Base-by-base conservation (phyloP, 1,140 invertebrate genomes). In the Wasmannia auropunctata region DNA sequence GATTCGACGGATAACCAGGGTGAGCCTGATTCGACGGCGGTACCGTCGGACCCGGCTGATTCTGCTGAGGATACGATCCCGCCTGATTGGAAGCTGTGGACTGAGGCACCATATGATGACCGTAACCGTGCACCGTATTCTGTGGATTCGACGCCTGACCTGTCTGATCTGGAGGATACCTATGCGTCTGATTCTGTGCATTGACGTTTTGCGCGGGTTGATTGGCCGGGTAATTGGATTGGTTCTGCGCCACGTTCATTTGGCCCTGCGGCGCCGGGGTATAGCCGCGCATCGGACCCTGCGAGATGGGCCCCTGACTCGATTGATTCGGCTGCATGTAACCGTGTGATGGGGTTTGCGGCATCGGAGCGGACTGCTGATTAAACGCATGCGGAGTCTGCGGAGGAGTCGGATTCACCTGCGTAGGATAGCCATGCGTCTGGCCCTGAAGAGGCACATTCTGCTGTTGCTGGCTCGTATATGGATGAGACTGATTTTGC, bases 81-180 rank as follows among this genome's bases (percentile, higher is more conserved):
- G 89, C 16, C 11, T 92, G 91, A 86, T 84, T 93, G 49, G 90
- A 89, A 51, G 88, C 58, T 81, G 80, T 5, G 14, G 80, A 43
- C 34, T 70, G 65, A 6, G 91, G 28, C n/a, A 90, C 51, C n/a
- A 86, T 86, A 46, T 90, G 85, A 79, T 92, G 91, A 14, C 76
- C 65, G 37, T 92, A 94, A 16, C 92, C 90, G 40, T 93, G 93
- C 5, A 93, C 87, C 5, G 80, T 22, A 37, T 69, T 91, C 40
- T 91, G 91, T 28, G 89, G 34, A 46, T 72, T 86, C 19, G 88
- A n/a, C 19, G 80, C 60, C 54, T 90, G 22, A 1, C 49, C 51
- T 40, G 89, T 89, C 19, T 93, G 92, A 79, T 94, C 93, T 67
- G 81, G 69, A 5, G 87, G 8, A 83, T 93, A 93, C 28, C 83